Evolutionary conservation across 2,888 invertebrate genomes (phyloP).

Genomic region (Drosophila falleni): DNA sequence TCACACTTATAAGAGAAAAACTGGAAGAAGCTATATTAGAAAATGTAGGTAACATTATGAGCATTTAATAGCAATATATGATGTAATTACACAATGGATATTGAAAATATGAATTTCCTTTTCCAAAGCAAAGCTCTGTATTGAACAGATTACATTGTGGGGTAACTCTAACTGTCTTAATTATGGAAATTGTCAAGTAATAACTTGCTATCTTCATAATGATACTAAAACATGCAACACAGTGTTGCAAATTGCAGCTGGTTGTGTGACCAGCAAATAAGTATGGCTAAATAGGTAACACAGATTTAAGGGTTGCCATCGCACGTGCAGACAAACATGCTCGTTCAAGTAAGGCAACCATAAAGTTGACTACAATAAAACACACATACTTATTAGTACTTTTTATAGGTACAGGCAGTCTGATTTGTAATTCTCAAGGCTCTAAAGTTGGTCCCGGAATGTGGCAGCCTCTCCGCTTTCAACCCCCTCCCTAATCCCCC

Average conservation of each 20-base stretch:
- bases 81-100: too few relatives aligned
- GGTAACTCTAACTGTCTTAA: too few relatives aligned
- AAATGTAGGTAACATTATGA: too few relatives aligned
- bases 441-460: conserved; percentile 63
- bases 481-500: neutral
- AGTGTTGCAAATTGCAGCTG: conserved; percentile 5
- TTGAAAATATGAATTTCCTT: too few relatives aligned
- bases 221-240: neutral
- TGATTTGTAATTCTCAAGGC: conserved; percentile 81
- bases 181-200: neutral
- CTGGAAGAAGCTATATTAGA: too few relatives aligned
- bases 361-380: conserved; percentile 77
- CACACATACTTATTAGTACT: conserved; percentile 77
- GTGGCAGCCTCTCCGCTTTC: conserved; percentile 5
- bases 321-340: conserved; percentile 21
- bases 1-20: too few relatives aligned
- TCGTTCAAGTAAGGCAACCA: conserved; percentile 52
- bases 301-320: conserved; percentile 41
- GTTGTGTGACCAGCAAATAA: conserved; percentile 25
- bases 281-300: conserved; percentile 39
- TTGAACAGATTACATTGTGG: neutral
- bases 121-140: neutral
- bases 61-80: too few relatives aligned
- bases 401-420: conserved; percentile 75
- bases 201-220: neutral